Base-by-base conservation (phyloP, 1,140 invertebrate genomes). In the Nylanderia fulva region DNA sequence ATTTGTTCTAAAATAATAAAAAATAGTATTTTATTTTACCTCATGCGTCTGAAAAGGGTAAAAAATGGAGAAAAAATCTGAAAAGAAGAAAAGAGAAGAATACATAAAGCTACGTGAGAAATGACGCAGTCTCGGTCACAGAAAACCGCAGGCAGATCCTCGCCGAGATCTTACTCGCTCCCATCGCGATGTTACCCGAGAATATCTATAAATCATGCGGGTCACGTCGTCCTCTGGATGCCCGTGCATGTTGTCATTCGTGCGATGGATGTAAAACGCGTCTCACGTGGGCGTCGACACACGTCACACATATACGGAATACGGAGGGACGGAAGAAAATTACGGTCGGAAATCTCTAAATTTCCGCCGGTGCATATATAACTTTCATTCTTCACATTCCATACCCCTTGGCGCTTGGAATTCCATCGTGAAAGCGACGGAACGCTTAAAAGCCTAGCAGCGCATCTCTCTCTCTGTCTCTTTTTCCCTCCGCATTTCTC, bases 201-300 rank as follows among this genome's bases (percentile, higher is more conserved):
- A 21, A 79, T 48, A 48, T 66, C 52, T 42, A 83, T 88, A 86
- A 89, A 86, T 89, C 87, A 88, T 21, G 18, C 39, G 42, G 29
- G 45, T 79, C 87, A 84, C 71, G 84, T 68, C n/a, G n/a, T n/a
- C n/a, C 42, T 39, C 9, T 18, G 24, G 63, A 56, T 58, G 60
- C 42, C 39, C n/a, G n/a, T 18, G 18, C 0, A 45, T 42, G 64
- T 85, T 54, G 45, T 72, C 60, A 24, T 56, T 11, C 39, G 75
- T 36, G 18, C 42, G 58, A 84, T 39, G 42, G 42, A 36, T 61
- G 63, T 77, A 88, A 74, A 83, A n/a, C n/a, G n/a, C 64, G 71
- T 66, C 33, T 87, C 84, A 88, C 80, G 86, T 90, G 85, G 89
- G 77, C 85, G 87, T 83, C 60, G 88, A 90, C 88, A 86, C 88